phyloP scores from a whole-genome alignment of 2,797 vertebrate genomes.

The Poeciliopsis presidionis region DNA sequence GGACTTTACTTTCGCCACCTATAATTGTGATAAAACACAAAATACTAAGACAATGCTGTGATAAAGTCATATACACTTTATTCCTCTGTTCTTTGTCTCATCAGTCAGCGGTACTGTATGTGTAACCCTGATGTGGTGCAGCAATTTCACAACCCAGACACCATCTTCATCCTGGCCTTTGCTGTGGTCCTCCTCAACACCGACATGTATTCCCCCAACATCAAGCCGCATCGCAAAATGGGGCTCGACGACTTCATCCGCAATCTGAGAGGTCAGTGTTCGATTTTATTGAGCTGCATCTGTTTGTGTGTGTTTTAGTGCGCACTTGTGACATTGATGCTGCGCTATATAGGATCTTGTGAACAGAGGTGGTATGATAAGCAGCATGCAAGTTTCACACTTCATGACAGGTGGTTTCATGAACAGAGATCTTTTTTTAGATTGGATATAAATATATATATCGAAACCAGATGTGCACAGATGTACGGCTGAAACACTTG shows the following conservation, averaged over 20 bases:
- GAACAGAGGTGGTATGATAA: slow-evolving; percentile 28
- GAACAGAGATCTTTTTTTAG: slow-evolving; percentile 4
- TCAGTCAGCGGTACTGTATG: slow-evolving; percentile 99
- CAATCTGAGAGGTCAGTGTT: slow-evolving; percentile 91
- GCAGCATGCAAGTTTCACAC: slow-evolving; percentile 26
- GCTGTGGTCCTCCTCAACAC: slow-evolving; percentile 99
- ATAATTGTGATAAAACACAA: not conserved
- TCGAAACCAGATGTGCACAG: slow-evolving; percentile 9
- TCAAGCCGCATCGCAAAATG: slow-evolving; percentile 99
- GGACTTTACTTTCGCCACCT: not conserved
- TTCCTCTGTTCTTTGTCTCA: slow-evolving; percentile 18
- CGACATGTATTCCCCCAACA: slow-evolving; percentile 99
- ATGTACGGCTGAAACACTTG: slow-evolving; percentile 8
- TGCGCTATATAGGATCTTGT: not conserved
- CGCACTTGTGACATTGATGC: not conserved
- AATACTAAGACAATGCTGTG: not conserved
- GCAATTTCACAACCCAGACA: slow-evolving; percentile 99
- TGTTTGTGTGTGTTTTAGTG: not conserved
- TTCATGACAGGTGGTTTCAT: slow-evolving; percentile 42
- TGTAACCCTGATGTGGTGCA: slow-evolving; percentile 99
- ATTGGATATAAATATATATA: not conserved
- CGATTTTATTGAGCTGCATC: not conserved
- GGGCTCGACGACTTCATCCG: slow-evolving; percentile 98
- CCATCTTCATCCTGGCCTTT: slow-evolving; percentile 99
- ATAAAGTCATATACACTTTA: not conserved